These are phyloP conservation scores for Coracias cyanogaster DNA, from an alignment of 2,797 vertebrate genomes.

Conservation along the genomic window DNA sequence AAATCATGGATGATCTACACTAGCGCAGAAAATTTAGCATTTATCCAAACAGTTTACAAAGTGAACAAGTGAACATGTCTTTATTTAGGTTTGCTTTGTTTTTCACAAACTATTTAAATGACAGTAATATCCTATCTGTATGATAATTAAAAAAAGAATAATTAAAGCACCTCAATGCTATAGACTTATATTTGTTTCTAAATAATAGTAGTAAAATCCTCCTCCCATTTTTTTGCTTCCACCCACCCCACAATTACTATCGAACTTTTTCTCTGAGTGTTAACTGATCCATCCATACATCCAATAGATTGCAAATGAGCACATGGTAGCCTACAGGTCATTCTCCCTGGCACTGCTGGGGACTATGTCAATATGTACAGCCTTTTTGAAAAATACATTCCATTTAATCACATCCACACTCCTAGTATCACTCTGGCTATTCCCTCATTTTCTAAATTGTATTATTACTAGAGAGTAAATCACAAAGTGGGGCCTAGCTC, in stretches of 20 bases:
- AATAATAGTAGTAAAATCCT: background rate
- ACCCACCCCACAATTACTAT: rapidly evolving
- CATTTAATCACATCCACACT: background rate
- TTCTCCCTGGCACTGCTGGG: background rate
- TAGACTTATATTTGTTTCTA: background rate
- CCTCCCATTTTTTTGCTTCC: background rate
- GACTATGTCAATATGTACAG: background rate
- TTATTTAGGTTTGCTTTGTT: background rate
- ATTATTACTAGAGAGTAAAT: background rate
- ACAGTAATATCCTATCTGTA: background rate
- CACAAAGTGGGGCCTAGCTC: background rate
- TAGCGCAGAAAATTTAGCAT: background rate
- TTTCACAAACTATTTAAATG: background rate
- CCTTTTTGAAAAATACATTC: background rate
- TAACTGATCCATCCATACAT: background rate
- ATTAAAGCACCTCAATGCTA: background rate
- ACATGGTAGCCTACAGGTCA: rapidly evolving
- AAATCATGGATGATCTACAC: background rate
- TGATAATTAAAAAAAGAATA: background rate
- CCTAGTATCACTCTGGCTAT: background rate
- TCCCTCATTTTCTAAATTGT: background rate
- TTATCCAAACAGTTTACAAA: background rate
- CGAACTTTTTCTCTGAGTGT: background rate
- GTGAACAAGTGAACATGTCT: background rate
- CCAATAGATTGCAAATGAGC: background rate